These are phyloP conservation scores for Mechanitis mazaeus DNA, from an alignment of 2,888 invertebrate genomes.

Conservation along the genomic window DNA sequence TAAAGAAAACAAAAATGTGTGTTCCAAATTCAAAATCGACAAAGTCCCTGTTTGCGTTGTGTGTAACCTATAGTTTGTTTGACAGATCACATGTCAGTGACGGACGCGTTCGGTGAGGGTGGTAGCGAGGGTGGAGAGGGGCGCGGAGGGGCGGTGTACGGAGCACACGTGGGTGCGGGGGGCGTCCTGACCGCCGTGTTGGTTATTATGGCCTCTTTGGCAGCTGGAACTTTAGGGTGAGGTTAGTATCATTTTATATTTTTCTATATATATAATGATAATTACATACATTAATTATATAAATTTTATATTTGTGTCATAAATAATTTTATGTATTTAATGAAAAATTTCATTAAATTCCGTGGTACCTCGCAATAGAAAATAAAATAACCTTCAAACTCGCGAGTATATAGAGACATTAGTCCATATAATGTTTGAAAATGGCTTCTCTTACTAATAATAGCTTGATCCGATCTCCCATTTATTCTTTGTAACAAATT, in stretches of 20 bases:
- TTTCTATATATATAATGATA: constrained; percentile 1
- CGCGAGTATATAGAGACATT: no score
- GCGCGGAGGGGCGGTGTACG: constrained; percentile 40
- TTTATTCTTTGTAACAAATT: no score
- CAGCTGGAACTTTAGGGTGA: constrained; percentile 85
- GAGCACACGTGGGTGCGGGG: constrained; percentile 70
- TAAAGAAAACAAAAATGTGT: no score
- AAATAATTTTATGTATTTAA: no score
- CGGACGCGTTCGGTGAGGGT: constrained; percentile 57
- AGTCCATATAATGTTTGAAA: no score
- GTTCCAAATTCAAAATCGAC: neutral
- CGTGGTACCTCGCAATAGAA: no score
- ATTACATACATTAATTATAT: no score
- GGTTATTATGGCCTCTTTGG: constrained; percentile 79
- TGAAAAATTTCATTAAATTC: no score
- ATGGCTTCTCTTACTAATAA: no score
- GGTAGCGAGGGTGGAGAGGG: constrained; percentile 35
- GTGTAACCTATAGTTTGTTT: constrained; percentile 48
- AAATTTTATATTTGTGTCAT: no score
- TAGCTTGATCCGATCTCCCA: no score
- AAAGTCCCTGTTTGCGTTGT: constrained; percentile 37
- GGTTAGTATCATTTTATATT: constrained; percentile 66
- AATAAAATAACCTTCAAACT: no score
- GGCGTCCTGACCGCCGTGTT: constrained; percentile 79
- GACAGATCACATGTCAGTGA: constrained; percentile 63